Percentiles rank a stretch among this genome's conserved stretches.
Conservation (phyloP, 2,113 vertebrate species). For the Rhodinocichla rosea region DNA sequence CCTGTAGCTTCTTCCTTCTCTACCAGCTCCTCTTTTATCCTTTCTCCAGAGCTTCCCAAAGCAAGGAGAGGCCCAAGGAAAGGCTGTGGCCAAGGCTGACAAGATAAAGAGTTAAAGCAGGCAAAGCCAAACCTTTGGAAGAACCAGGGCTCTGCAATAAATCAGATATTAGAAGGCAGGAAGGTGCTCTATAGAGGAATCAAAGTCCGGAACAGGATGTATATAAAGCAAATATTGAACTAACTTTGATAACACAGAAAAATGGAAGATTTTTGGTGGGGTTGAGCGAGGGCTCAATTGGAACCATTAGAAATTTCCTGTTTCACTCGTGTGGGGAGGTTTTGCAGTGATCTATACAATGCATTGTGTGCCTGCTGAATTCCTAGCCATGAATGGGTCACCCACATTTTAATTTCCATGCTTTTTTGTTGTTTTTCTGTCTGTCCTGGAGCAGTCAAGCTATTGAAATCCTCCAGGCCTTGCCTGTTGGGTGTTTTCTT, state of each 20-base stretch:
- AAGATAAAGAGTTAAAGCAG: conserved; percentile 64
- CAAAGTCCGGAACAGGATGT: conserved; percentile 69
- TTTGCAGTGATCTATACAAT: conserved; percentile 42
- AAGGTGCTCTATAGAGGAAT: conserved; percentile 52
- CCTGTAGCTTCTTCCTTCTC: neutral
- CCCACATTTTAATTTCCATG: conserved; percentile 28
- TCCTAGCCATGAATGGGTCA: conserved; percentile 42
- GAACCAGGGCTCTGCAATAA: neutral
- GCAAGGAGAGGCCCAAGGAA: neutral
- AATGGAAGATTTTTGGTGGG: conserved; percentile 49
- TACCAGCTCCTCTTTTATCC: neutral
- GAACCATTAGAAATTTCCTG: conserved; percentile 45
- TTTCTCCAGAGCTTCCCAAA: neutral
- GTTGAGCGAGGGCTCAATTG: neutral
- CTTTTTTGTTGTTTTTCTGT: neutral
- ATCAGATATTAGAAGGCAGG: conserved; percentile 54
- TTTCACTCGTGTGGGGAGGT: neutral
- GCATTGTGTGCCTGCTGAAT: conserved; percentile 51
- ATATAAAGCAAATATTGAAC: conserved; percentile 65
- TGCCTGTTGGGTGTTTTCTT: conserved; percentile 64
- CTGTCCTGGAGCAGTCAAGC: conserved; percentile 17
- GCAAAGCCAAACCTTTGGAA: neutral
- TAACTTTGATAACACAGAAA: conserved; percentile 61
- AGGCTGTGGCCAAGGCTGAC: neutral
- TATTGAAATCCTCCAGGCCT: conserved; percentile 56